Base-by-base conservation (phyloP, 2,113 vertebrate species). In the human region DNA sequence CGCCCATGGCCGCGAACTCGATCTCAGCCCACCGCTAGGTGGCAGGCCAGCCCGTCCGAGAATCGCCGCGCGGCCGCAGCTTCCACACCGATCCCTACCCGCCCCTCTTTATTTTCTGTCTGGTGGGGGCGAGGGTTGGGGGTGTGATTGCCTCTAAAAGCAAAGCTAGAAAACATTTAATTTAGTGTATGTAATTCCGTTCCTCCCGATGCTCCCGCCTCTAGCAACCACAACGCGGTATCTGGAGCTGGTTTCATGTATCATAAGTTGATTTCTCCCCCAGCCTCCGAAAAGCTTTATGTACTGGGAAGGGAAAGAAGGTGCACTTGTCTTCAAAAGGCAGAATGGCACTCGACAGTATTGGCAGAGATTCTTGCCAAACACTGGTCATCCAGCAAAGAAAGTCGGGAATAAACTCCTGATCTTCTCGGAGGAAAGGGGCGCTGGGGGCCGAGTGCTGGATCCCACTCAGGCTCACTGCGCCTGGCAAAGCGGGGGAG, bases 101-200 rank as follows among this genome's bases (percentile, higher is more conserved):
- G 23, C 45, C 14, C 45, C 16, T 30, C 5, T 6, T 86, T 75
- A 70, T 79, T 27, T n/a, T 61, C 94, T 96, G 35, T 81, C 96
- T 89, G 83, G 84, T 96, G 72, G 45, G n/a, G 52, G 12, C 12
- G 61, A 64, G 61, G 27, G 61, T 38, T 43, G 75, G 89, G 40
- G 70, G 61, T 38, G 80, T 35, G 40, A 45, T 43, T 92, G 80
- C 90, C 97, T 98, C 95, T 90, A 96, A 84, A 96, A 96, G 89
- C 96, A 94, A 98, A 98, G 94, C 98, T 98, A 97, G 97, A 98
- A 98, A 98, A 98, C 97, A 97, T 96, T 89, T 98, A 98, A 98
- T 98, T 98, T 96, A 82, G 96, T 96, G 96, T 93, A 84, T 97
- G 96, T 93, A 97, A 98, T 97, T 98, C 96, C 96, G 92, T 97